Evolutionary conservation across 2,797 vertebrate species (phyloP).

Genomic region (Neosilurus mollespiculum): DNA sequence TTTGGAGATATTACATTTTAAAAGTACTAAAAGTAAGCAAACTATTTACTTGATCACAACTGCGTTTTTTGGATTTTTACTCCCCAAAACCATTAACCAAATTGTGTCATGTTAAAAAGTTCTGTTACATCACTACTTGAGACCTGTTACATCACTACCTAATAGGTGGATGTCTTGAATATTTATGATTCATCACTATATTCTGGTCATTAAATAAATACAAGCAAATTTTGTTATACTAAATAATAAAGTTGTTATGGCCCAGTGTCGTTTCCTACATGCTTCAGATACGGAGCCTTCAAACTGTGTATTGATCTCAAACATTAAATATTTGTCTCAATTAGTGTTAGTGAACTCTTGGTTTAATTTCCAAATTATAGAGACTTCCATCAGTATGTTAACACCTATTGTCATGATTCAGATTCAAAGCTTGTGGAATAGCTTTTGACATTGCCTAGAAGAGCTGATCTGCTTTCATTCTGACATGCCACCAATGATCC

Average conservation of each 20-base stretch:
- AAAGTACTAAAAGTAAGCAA: too few relatives aligned
- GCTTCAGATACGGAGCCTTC: background rate
- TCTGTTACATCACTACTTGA: too few relatives aligned
- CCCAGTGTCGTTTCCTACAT: background rate
- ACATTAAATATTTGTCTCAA: background rate
- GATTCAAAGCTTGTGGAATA: conserved; percentile 22
- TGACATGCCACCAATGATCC: conserved; percentile 33
- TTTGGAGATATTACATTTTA: too few relatives aligned
- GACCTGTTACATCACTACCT: too few relatives aligned
- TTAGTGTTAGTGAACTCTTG: background rate
- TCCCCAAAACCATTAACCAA: too few relatives aligned
- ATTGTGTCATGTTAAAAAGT: too few relatives aligned
- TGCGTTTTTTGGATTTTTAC: too few relatives aligned
- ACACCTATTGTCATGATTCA: background rate
- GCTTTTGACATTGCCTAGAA: conserved; percentile 25
- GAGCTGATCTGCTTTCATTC: conserved; percentile 48
- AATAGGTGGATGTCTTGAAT: too few relatives aligned
- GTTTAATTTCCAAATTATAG: background rate
- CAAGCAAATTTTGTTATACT: too few relatives aligned
- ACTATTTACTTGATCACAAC: too few relatives aligned
- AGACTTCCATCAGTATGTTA: background rate
- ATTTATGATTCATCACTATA: background rate
- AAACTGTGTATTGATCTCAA: background rate
- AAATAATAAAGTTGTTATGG: background rate
- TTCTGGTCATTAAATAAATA: background rate